These are phyloP conservation scores for Parazoanthus darwini DNA, from an alignment of 92 coral and sea anemone genomes.

Conservation along the genomic window DNA sequence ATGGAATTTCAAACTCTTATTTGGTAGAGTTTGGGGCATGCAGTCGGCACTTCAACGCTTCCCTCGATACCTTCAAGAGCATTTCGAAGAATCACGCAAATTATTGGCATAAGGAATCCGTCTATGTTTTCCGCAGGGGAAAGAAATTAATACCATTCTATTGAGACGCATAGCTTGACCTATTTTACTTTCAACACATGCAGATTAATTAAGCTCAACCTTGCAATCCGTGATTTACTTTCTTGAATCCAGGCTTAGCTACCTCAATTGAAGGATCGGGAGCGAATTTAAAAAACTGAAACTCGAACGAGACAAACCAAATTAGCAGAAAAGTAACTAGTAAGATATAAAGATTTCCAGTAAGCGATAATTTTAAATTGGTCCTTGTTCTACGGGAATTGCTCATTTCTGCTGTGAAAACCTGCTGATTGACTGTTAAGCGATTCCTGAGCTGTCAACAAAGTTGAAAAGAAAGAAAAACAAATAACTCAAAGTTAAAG, in stretches of 20 bases:
- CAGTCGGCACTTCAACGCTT: constrained; percentile 27
- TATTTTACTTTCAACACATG: constrained; percentile 40
- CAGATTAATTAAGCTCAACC: constrained; percentile 30
- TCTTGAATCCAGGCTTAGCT: constrained; percentile 19
- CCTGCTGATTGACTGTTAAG: constrained; percentile 45
- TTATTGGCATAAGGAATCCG: constrained; percentile 28
- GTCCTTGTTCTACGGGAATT: background rate
- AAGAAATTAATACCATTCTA: constrained; percentile 26
- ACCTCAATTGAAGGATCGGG: constrained; percentile 1
- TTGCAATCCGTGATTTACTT: constrained; percentile 35
- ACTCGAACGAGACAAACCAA: background rate
- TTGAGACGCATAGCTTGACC: constrained; percentile 22
- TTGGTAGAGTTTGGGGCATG: constrained; percentile 8
- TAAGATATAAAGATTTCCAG: background rate
- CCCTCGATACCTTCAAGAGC: constrained; percentile 3
- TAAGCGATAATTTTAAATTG: background rate
- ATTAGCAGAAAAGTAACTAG: constrained; percentile 9
- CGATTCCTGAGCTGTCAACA: constrained; percentile 33
- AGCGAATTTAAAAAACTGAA: background rate
- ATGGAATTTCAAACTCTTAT: constrained; percentile 38
- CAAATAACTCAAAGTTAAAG: background rate
- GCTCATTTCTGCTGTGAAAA: constrained; percentile 28
- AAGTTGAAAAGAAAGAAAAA: constrained; percentile 5
- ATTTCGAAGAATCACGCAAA: constrained; percentile 32
- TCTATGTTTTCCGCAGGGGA: constrained; percentile 31